Conservation (phyloP, 2,888 invertebrate genomes). For the Muscina levida region DNA sequence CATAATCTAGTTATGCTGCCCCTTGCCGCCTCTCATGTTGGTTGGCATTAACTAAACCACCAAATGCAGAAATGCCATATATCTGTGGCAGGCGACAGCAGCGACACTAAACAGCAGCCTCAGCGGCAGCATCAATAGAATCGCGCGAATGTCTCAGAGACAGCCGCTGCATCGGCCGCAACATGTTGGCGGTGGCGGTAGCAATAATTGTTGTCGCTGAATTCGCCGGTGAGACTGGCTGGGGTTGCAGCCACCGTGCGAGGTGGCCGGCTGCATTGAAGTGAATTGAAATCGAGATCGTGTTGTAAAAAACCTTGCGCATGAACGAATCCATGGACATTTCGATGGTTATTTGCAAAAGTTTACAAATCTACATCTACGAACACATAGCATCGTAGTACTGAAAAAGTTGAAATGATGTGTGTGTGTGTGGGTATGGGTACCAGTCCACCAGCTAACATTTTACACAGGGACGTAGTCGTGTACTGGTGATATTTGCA, state of each 20-base stretch:
- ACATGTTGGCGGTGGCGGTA: slow-evolving; percentile 40
- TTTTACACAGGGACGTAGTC: slow-evolving; percentile 9
- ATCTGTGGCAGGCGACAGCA: slow-evolving; percentile 37
- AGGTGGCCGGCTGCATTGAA: slow-evolving; percentile 4
- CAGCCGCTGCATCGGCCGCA: slow-evolving; percentile 45
- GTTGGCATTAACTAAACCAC: slow-evolving; percentile 35
- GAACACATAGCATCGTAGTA: slow-evolving; percentile 74
- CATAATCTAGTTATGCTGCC: slow-evolving; percentile 51
- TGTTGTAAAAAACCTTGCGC: slow-evolving; percentile 76
- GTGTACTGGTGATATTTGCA: background rate
- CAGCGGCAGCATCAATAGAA: slow-evolving; percentile 20
- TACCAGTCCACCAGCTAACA: background rate
- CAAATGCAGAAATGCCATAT: slow-evolving; percentile 38
- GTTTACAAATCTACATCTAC: background rate
- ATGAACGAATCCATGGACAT: slow-evolving; percentile 79
- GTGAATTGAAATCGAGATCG: slow-evolving; percentile 65
- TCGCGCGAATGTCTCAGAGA: too few species aligned
- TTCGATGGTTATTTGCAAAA: slow-evolving; percentile 60
- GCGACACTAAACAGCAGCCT: slow-evolving; percentile 39
- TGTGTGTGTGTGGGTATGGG: background rate
- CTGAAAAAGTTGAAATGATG: background rate
- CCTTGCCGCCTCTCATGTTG: too few species aligned
- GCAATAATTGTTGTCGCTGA: slow-evolving; percentile 20
- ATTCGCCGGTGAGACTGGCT: slow-evolving; percentile 39
- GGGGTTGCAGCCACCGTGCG: slow-evolving; percentile 40